Percentiles rank a stretch among this genome's conserved stretches.
Conservation (phyloP, 2,113 vertebrate species). For the Tangachromis dhanisi region DNA sequence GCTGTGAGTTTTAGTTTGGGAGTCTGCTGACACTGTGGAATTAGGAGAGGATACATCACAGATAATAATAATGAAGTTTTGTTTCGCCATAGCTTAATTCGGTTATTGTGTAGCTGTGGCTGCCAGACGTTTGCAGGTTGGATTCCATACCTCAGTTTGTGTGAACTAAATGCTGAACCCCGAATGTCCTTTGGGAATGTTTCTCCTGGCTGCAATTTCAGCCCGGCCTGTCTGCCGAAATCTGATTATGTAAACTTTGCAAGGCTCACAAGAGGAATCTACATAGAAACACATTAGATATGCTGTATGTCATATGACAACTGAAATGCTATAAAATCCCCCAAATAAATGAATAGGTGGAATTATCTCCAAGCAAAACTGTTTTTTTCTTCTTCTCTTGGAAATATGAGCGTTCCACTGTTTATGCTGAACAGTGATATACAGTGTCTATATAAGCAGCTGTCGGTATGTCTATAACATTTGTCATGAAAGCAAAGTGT, state of each 20-base stretch:
- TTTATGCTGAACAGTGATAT: background rate
- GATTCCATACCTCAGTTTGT: background rate
- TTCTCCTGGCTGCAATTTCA: constrained; percentile 10
- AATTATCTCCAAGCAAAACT: constrained; percentile 5
- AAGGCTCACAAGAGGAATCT: constrained; percentile 8
- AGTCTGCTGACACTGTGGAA: background rate
- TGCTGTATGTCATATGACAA: constrained; percentile 1
- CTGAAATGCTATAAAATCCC: background rate
- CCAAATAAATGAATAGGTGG: constrained; percentile 11
- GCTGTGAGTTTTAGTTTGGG: constrained; percentile 11
- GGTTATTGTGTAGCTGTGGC: background rate
- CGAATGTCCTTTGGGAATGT: constrained; percentile 3
- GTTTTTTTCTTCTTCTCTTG: background rate
- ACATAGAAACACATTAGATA: constrained; percentile 27
- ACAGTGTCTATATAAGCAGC: background rate
- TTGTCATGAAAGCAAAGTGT: background rate
- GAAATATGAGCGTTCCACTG: background rate
- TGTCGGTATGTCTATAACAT: background rate
- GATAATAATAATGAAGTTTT: background rate
- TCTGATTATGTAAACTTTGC: constrained; percentile 21
- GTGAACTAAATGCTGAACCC: background rate
- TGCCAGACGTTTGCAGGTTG: background rate
- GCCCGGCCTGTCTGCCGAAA: constrained; percentile 7
- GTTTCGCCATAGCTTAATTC: background rate
- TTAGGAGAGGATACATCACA: background rate